Evolutionary conservation across 2,113 vertebrate genomes (phyloP).

Genomic region (Coryphaenoides rupestris): DNA sequence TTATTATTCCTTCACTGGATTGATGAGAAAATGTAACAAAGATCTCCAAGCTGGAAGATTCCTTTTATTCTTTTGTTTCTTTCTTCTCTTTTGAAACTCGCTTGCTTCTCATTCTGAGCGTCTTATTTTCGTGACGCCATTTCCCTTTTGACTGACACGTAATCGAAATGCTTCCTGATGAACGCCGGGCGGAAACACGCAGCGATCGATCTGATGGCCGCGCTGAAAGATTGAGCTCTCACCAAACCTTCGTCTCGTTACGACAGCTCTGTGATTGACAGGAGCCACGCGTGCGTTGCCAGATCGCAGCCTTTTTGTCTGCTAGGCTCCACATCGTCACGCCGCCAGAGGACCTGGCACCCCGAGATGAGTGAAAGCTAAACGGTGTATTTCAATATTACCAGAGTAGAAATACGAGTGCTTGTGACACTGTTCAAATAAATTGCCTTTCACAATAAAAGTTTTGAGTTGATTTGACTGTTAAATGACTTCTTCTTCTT

Average conservation of each 20-base stretch:
- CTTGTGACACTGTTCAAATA: no score
- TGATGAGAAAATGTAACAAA: not conserved
- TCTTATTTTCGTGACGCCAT: not conserved
- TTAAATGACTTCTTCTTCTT: no score
- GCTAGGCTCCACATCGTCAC: conserved; percentile 13
- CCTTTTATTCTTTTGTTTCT: no score
- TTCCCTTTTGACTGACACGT: conserved; percentile 48
- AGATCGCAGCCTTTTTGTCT: no score
- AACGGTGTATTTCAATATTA: no score
- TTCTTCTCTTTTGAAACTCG: not conserved
- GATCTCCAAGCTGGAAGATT: not conserved
- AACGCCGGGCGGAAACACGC: conserved; percentile 49
- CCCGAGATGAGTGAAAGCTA: not conserved
- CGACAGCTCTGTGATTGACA: conserved; percentile 28
- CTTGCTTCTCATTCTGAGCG: not conserved
- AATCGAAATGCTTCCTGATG: conserved; percentile 41
- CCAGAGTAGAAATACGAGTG: no score
- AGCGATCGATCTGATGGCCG: conserved; percentile 56
- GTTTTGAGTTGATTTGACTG: no score
- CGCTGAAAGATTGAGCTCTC: conserved; percentile 47
- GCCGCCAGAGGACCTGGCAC: conserved; percentile 29
- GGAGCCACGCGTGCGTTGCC: conserved; percentile 19
- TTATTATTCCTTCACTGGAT: not conserved
- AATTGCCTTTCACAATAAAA: no score
- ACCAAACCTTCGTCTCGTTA: conserved; percentile 45